Conservation (phyloP, 2,113 vertebrate species). For the Labeo rohita region DNA sequence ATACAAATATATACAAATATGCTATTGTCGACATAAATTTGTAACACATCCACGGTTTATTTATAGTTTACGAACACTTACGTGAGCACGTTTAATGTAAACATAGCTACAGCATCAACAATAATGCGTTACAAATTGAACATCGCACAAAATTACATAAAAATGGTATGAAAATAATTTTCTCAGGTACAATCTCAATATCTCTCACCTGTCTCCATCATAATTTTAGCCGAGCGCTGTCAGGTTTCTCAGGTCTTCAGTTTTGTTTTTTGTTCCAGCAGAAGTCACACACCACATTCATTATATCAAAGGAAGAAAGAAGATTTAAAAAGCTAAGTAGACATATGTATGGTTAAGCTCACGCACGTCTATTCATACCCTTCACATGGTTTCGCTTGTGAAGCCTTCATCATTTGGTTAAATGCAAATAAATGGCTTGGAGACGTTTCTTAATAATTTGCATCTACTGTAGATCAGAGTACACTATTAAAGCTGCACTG, state of each 20-base stretch:
- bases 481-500: conserved; percentile 43
- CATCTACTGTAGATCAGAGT: conserved; percentile 65
- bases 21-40: background rate
- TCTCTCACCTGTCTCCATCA: conserved; percentile 61
- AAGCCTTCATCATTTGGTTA: conserved; percentile 64
- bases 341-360: conserved; percentile 42
- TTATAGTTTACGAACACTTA: background rate
- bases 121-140: background rate
- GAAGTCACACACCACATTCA: conserved; percentile 39
- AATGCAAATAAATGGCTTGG: conserved; percentile 67
- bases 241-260: conserved; percentile 40
- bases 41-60: background rate
- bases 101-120: background rate
- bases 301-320: conserved; percentile 43
- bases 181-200: background rate
- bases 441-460: conserved; percentile 68
- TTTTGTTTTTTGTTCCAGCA: conserved; percentile 45
- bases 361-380: conserved; percentile 58
- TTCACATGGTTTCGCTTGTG: conserved; percentile 45
- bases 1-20: background rate
- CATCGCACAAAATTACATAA: background rate
- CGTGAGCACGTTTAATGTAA: background rate
- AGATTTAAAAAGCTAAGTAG: conserved; percentile 46
- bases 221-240: conserved; percentile 29
- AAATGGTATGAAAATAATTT: background rate